Evolutionary conservation across 2,113 vertebrate species (phyloP).

Genomic region (Carassius auratus): DNA sequence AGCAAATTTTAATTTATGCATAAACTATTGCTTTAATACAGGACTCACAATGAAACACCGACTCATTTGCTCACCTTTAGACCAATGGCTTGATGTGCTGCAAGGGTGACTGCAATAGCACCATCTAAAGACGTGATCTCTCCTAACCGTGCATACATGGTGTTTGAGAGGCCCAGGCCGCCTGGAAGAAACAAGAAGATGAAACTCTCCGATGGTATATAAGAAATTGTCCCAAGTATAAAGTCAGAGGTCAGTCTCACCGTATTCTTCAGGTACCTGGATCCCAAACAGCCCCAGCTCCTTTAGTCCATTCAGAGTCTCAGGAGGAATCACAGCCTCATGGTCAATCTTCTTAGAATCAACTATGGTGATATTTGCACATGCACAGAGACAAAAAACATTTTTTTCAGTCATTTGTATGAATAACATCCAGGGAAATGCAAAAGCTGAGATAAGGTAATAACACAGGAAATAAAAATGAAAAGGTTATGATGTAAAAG

Average conservation of each 20-base stretch:
- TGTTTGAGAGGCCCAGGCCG: constrained; percentile 92
- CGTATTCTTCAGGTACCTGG: constrained; percentile 93
- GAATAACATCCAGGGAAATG: background rate
- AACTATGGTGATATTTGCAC: constrained; percentile 72
- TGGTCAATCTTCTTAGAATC: constrained; percentile 88
- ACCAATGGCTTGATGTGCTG: constrained; percentile 94
- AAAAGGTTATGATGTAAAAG: too few species aligned
- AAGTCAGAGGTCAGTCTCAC: constrained; percentile 72
- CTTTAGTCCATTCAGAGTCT: constrained; percentile 87
- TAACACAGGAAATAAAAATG: too few species aligned
- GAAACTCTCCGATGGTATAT: too few species aligned
- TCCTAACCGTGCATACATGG: constrained; percentile 89
- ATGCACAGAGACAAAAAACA: background rate
- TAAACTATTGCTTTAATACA: too few species aligned
- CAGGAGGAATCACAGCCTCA: constrained; percentile 87
- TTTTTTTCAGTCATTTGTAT: background rate
- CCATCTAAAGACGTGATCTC: constrained; percentile 85
- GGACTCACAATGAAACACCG: too few species aligned
- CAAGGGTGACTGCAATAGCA: constrained; percentile 88
- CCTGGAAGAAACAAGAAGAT: constrained; percentile 70
- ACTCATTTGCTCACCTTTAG: constrained; percentile 82
- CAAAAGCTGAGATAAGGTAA: background rate
- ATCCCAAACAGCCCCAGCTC: constrained; percentile 93
- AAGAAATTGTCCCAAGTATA: too few species aligned
- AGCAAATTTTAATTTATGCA: too few species aligned